Evolutionary conservation across 2,797 vertebrate genomes (phyloP).

Genomic region (Neosilurus mollespiculum): DNA sequence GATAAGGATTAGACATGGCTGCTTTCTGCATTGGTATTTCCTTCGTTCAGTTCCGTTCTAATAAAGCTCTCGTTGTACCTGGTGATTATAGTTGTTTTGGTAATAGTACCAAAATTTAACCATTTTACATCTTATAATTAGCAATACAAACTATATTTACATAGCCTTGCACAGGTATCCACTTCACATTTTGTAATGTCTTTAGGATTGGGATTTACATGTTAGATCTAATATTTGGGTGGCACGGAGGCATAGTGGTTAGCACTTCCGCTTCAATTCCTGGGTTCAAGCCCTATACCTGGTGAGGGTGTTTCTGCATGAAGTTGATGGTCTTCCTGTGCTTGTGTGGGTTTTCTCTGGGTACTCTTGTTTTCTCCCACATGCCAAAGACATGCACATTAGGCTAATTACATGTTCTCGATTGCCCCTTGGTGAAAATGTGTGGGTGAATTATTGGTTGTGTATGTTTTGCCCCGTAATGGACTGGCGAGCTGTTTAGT

Average conservation of each 20-base stretch:
- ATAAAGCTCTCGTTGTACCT: not conserved
- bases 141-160: not conserved
- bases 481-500: no score
- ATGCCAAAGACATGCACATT: not conserved
- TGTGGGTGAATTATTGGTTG: no score
- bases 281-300: no score
- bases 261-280: no score
- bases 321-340: no score
- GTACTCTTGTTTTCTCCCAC: not conserved
- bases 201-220: not conserved
- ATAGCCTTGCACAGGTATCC: not conserved
- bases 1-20: conserved; percentile 29
- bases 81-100: not conserved
- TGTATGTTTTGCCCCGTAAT: no score
- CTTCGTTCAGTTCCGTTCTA: not conserved
- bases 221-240: not conserved
- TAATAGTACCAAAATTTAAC: not conserved
- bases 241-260: no score
- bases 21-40: conserved; percentile 8
- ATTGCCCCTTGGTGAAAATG: not conserved
- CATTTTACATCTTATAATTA: not conserved
- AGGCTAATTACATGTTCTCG: not conserved
- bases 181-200: not conserved
- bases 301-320: no score
- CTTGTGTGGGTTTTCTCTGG: not conserved